Percentiles rank a stretch among this genome's conserved stretches.
Evolutionary conservation across 1,140 invertebrate species (phyloP).

Genomic region (Drosophila nigrodunni): DNA sequence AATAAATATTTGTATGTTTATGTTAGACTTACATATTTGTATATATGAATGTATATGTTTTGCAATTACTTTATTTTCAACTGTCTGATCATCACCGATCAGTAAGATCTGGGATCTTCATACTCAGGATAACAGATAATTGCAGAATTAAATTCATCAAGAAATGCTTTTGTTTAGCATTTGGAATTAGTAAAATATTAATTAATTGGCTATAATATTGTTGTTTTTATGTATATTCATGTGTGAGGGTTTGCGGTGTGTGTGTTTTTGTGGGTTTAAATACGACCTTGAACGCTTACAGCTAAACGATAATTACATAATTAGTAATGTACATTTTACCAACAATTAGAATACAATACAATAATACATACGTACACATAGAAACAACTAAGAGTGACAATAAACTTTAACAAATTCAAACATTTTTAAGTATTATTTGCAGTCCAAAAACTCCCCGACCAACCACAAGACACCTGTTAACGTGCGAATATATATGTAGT

Average conservation of each 20-base stretch:
- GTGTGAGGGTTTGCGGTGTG: background rate
- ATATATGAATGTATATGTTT: slow-evolving; percentile 43
- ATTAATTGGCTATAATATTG: slow-evolving; percentile 38
- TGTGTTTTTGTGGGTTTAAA: slow-evolving; percentile 2
- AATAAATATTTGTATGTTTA: slow-evolving; percentile 76
- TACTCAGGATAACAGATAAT: slow-evolving; percentile 12
- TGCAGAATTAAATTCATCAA: slow-evolving; percentile 38
- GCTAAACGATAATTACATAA: slow-evolving; percentile 51
- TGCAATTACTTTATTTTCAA: background rate
- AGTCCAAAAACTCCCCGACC: slow-evolving; percentile 29
- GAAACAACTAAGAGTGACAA: slow-evolving; percentile 54
- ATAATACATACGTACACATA: slow-evolving; percentile 44
- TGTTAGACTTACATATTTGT: slow-evolving; percentile 67
- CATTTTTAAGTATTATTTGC: slow-evolving; percentile 41
- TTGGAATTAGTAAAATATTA: slow-evolving; percentile 22
- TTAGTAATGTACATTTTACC: slow-evolving; percentile 54
- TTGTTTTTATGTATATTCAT: slow-evolving; percentile 6
- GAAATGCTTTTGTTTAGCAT: slow-evolving; percentile 26
- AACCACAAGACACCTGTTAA: slow-evolving; percentile 9
- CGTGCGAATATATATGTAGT: slow-evolving; percentile 42
- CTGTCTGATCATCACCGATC: background rate
- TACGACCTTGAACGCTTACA: slow-evolving; percentile 37
- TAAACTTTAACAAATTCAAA: slow-evolving; percentile 53
- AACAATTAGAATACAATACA: slow-evolving; percentile 58
- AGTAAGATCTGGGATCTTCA: background rate